Evolutionary conservation across 2,888 invertebrate genomes (phyloP).

Genomic region (Lasioglossum figueresi): DNA sequence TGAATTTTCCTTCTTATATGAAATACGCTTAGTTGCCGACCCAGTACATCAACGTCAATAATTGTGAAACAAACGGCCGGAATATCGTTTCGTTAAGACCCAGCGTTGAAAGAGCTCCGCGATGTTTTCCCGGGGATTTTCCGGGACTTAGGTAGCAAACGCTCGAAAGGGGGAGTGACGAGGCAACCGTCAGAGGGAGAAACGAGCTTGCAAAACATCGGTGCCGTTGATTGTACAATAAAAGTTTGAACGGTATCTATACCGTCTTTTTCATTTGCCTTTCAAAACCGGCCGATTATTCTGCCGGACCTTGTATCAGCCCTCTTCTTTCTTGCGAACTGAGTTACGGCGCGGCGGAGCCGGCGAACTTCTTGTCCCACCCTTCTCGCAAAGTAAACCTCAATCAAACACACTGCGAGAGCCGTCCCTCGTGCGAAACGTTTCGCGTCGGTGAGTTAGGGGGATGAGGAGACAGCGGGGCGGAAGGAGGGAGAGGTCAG

Average conservation of each 20-base stretch:
- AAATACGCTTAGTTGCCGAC: no score
- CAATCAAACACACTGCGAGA: constrained; percentile 53
- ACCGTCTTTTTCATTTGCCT: not conserved
- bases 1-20: no score
- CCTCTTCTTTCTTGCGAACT: not conserved
- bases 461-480: not conserved
- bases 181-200: not conserved
- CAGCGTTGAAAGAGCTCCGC: not conserved
- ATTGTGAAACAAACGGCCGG: not conserved
- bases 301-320: not conserved
- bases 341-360: not conserved
- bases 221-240: not conserved
- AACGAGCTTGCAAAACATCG: not conserved
- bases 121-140: not conserved
- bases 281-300: constrained; percentile 9
- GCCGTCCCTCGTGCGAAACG: constrained; percentile 54
- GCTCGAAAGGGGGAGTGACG: not conserved
- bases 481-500: constrained; percentile 41
- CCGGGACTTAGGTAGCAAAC: not conserved
- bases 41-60: not conserved
- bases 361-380: constrained; percentile 11
- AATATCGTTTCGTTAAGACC: not conserved
- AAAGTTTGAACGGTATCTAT: constrained; percentile 1
- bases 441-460: constrained; percentile 41
- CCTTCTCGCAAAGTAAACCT: constrained; percentile 39